These are phyloP conservation scores for Lasius fuliginosus DNA, from an alignment of 2,888 invertebrate species.

Conservation along the genomic window DNA sequence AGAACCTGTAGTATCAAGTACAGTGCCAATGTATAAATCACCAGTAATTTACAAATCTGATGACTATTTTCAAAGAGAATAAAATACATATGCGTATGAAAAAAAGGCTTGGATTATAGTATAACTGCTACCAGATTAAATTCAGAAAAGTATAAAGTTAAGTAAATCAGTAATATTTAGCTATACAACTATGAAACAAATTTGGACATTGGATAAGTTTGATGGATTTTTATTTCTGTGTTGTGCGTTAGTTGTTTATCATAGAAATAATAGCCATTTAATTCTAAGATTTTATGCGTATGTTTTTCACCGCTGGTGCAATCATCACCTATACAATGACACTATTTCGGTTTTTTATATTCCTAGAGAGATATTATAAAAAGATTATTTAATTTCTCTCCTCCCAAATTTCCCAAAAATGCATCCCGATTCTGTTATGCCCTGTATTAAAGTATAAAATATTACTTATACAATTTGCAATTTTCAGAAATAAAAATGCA, in stretches of 20 bases:
- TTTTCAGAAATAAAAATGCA: background rate
- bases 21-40: conserved; percentile 73
- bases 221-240: background rate
- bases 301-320: conserved; percentile 86
- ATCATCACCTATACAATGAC: conserved; percentile 85
- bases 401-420: conserved; percentile 86
- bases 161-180: background rate
- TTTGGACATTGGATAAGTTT: conserved; percentile 2
- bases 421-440: conserved; percentile 60
- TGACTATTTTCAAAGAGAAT: conserved; percentile 79
- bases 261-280: conserved; percentile 79
- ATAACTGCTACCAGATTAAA: conserved; percentile 6
- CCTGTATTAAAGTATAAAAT: background rate
- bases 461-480: background rate
- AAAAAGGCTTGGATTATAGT: background rate
- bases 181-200: background rate
- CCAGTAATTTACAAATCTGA: conserved; percentile 80
- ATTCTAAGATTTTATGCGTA: conserved; percentile 86
- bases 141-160: background rate
- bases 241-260: background rate
- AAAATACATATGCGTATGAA: conserved; percentile 16
- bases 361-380: conserved; percentile 85
- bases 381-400: conserved; percentile 77
- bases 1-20: conserved; percentile 72
- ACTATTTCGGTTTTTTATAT: conserved; percentile 83